These are phyloP conservation scores for Nixonia krombeini DNA, from an alignment of 1,140 invertebrate genomes.

Conservation along the genomic window DNA sequence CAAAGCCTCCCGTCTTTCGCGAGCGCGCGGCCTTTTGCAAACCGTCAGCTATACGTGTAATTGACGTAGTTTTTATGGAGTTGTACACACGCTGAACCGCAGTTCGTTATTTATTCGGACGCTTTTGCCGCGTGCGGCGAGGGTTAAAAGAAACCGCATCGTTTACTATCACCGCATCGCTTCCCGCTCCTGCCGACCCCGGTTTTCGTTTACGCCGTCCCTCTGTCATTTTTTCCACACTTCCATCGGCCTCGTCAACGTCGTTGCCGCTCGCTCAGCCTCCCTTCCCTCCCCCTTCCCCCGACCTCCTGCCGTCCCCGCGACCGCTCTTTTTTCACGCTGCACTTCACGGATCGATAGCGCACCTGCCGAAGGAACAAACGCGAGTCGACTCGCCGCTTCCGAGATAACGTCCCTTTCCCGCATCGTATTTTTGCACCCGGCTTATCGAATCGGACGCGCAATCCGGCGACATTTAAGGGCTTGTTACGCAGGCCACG, in stretches of 20 bases:
- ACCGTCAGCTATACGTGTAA: constrained; percentile 56
- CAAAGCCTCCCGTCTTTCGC: constrained; percentile 55
- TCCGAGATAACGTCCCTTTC: too few relatives aligned
- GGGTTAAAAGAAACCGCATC: constrained; percentile 68
- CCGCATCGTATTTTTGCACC: too few relatives aligned
- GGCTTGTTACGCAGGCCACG: too few relatives aligned
- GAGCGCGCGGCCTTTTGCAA: constrained; percentile 44
- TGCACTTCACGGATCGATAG: constrained; percentile 55
- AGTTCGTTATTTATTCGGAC: constrained; percentile 64
- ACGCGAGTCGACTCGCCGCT: too few relatives aligned
- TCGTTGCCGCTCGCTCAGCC: constrained; percentile 19
- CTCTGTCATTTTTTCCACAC: constrained; percentile 39
- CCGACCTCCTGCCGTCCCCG: constrained; percentile 17
- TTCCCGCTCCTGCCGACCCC: constrained; percentile 43
- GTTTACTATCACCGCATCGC: constrained; percentile 59
- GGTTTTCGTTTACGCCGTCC: constrained; percentile 21
- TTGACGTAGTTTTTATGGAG: constrained; percentile 67
- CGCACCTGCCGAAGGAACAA: constrained; percentile 47
- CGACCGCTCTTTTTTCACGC: constrained; percentile 22
- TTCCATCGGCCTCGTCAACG: constrained; percentile 47
- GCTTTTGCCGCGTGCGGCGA: constrained; percentile 46
- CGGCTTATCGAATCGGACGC: too few relatives aligned
- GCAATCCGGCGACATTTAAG: too few relatives aligned
- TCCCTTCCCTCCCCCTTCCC: constrained; percentile 19
- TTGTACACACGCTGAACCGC: constrained; percentile 56